Conservation (phyloP, 2,888 invertebrate genomes). For the Tigriopus californicus region DNA sequence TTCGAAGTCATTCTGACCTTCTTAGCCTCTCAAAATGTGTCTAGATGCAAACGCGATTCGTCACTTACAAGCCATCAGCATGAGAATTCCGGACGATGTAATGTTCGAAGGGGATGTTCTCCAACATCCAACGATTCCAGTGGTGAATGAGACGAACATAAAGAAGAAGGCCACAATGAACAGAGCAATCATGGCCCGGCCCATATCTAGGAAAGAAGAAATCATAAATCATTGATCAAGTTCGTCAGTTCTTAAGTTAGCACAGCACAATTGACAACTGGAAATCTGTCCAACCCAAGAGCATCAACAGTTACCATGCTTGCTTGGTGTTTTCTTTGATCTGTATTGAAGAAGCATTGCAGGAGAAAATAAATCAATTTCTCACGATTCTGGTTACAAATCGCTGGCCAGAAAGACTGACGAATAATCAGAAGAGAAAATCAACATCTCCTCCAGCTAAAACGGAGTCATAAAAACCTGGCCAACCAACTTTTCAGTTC, state of each 20-base stretch:
- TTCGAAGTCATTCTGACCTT: too few relatives aligned
- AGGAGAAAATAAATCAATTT: too few relatives aligned
- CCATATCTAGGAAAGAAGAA: conserved; percentile 42
- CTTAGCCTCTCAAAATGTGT: not conserved
- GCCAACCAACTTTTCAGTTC: too few relatives aligned
- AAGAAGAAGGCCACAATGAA: conserved; percentile 81
- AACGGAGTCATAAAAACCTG: not conserved
- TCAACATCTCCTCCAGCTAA: not conserved
- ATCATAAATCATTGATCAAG: not conserved
- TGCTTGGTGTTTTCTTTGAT: too few relatives aligned
- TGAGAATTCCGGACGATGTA: conserved; percentile 74
- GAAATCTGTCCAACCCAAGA: too few relatives aligned
- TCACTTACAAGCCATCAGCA: conserved; percentile 63
- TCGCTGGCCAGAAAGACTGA: too few relatives aligned
- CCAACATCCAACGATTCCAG: conserved; percentile 92
- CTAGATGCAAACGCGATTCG: not conserved
- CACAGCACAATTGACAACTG: too few relatives aligned
- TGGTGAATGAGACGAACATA: conserved; percentile 82
- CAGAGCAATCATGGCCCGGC: conserved; percentile 75
- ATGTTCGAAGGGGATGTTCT: conserved; percentile 80
- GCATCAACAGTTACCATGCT: too few relatives aligned
- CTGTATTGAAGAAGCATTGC: too few relatives aligned
- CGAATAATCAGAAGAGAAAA: not conserved
- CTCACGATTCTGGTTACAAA: too few relatives aligned
- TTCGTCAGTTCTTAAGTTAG: too few relatives aligned